These are phyloP conservation scores for Rhinopomastus cyanomelas DNA, from an alignment of 2,113 vertebrate species.

Conservation along the genomic window DNA sequence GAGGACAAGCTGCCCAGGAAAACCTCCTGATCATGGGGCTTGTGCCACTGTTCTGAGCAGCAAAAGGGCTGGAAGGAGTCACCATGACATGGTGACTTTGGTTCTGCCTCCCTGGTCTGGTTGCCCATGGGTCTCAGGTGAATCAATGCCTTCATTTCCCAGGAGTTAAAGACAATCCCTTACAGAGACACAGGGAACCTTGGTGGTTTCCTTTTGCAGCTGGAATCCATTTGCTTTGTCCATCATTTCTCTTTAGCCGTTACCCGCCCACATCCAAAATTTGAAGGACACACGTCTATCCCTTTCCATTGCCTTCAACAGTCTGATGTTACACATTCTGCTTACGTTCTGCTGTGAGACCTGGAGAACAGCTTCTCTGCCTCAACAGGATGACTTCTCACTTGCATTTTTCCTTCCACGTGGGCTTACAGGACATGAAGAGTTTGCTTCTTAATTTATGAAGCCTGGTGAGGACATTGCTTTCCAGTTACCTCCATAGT, in stretches of 20 bases:
- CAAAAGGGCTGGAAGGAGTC: not conserved
- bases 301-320: not conserved
- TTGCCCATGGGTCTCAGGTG: not conserved
- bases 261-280: not conserved
- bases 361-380: not conserved
- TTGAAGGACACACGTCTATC: not conserved
- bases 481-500: not conserved
- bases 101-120: not conserved
- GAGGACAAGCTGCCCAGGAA: not conserved
- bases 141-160: not conserved
- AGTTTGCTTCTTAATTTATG: not conserved
- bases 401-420: not conserved
- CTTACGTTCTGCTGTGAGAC: not conserved
- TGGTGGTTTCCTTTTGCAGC: not conserved
- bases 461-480: not conserved
- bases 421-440: not conserved
- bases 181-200: not conserved
- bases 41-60: not conserved
- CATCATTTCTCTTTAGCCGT: not conserved
- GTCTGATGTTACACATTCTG: not conserved
- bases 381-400: not conserved
- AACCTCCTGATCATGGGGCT: not conserved
- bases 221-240: not conserved
- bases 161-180: not conserved
- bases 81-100: accelerated